phyloP scores from a whole-genome alignment of 2,888 invertebrate species.

The Meloe dianella region DNA sequence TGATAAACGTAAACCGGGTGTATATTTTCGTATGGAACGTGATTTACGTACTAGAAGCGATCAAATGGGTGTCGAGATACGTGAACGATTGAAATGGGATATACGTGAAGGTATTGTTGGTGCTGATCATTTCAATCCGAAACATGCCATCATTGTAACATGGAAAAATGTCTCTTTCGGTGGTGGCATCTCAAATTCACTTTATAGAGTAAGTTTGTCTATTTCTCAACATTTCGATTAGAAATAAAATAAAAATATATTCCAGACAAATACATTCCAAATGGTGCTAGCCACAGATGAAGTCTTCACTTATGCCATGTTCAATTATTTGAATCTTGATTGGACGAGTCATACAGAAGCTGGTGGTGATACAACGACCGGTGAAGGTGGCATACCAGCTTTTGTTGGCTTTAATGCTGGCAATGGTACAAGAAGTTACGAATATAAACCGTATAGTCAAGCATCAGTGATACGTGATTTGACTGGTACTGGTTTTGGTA shows the following conservation, averaged over 20 bases:
- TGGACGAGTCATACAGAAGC: constrained; percentile 94
- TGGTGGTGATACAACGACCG: constrained; percentile 84
- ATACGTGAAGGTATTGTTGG: constrained; percentile 90
- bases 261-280: constrained; percentile 94
- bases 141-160: constrained; percentile 88
- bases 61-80: constrained; percentile 83
- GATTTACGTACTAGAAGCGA: constrained; percentile 77
- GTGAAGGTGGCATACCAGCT: constrained; percentile 87
- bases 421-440: constrained; percentile 87
- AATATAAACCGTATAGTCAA: constrained; percentile 91
- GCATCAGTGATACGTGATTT: constrained; percentile 83
- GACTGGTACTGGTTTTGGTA: constrained; percentile 84
- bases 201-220: constrained; percentile 67
- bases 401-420: constrained; percentile 97
- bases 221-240: no score
- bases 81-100: constrained; percentile 87
- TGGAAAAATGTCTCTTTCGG: constrained; percentile 97
- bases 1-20: constrained; percentile 79
- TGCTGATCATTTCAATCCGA: constrained; percentile 87
- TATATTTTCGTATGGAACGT: constrained; percentile 78
- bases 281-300: constrained; percentile 91
- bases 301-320: constrained; percentile 92
- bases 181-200: constrained; percentile 82
- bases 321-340: constrained; percentile 89
- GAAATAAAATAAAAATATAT: neutral